phyloP scores from a whole-genome alignment of 2,797 vertebrate species.

The Scolopax bukidnonensis region DNA sequence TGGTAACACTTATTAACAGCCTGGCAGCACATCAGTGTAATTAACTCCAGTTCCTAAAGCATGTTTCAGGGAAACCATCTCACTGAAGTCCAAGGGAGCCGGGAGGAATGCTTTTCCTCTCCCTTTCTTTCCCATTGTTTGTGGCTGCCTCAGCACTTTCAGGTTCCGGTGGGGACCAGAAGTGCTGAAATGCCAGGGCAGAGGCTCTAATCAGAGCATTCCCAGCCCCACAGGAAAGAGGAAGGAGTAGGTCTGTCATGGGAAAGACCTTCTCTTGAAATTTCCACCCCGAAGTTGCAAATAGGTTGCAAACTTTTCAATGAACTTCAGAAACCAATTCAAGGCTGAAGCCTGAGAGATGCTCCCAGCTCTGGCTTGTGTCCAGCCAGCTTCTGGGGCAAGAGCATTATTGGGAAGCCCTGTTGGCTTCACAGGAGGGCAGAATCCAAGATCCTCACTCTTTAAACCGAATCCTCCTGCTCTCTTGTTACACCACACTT shows the following conservation, averaged over 20 bases:
- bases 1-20: neutral
- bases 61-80: neutral
- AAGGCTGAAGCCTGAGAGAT: neutral
- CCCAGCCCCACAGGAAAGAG: slow-evolving; percentile 34
- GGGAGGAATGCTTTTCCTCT: neutral
- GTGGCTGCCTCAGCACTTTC: slow-evolving; percentile 30
- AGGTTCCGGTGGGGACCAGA: neutral
- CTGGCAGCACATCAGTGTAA: neutral
- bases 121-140: slow-evolving; percentile 35
- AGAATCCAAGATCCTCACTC: neutral
- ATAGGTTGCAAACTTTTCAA: neutral
- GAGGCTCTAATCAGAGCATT: slow-evolving; percentile 51
- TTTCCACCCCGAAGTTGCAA: slow-evolving; percentile 1
- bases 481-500: neutral
- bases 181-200: slow-evolving; percentile 3
- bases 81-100: neutral
- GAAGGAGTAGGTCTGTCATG: neutral
- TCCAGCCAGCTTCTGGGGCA: neutral
- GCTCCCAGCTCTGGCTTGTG: neutral
- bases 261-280: slow-evolving; percentile 4
- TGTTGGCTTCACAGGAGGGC: neutral
- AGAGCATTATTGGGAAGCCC: neutral
- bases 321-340: neutral
- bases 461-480: neutral
- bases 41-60: neutral